Conservation (phyloP, 1,140 invertebrate species). For the Heliothis subflexa region DNA sequence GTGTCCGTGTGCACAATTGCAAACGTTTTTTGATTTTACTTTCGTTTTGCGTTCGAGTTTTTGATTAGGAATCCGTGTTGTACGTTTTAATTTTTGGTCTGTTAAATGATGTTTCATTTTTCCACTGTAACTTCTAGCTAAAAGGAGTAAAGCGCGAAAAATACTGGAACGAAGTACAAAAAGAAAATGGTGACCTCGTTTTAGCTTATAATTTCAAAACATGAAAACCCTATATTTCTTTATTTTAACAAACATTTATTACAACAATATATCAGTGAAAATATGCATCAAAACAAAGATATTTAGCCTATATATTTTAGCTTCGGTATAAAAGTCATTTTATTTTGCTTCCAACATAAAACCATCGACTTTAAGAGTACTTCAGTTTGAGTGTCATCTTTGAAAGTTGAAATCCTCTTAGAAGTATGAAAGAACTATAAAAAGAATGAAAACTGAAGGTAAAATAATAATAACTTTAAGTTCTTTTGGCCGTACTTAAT, state of each 20-base stretch:
- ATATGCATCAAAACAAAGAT: too few relatives aligned
- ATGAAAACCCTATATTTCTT: too few relatives aligned
- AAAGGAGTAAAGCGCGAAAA: too few relatives aligned
- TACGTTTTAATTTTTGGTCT: neutral
- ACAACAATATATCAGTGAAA: too few relatives aligned
- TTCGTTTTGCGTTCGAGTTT: neutral
- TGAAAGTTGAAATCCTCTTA: constrained; percentile 38
- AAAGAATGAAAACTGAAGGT: constrained; percentile 5
- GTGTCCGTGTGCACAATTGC: neutral
- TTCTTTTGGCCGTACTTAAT: neutral
- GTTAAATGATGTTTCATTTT: neutral
- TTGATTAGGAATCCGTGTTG: neutral
- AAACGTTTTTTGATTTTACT: constrained; percentile 3
- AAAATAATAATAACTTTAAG: neutral
- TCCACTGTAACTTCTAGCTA: neutral
- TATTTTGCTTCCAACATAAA: constrained; percentile 7
- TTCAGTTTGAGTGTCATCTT: constrained; percentile 34
- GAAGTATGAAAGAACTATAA: neutral
- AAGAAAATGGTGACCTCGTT: too few relatives aligned
- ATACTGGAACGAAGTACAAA: too few relatives aligned
- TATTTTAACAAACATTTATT: too few relatives aligned
- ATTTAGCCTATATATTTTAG: neutral
- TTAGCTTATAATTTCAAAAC: too few relatives aligned
- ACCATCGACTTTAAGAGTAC: neutral
- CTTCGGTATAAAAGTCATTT: neutral